These are phyloP conservation scores for Acrobasis consociella DNA, from an alignment of 2,888 invertebrate species.

Conservation along the genomic window DNA sequence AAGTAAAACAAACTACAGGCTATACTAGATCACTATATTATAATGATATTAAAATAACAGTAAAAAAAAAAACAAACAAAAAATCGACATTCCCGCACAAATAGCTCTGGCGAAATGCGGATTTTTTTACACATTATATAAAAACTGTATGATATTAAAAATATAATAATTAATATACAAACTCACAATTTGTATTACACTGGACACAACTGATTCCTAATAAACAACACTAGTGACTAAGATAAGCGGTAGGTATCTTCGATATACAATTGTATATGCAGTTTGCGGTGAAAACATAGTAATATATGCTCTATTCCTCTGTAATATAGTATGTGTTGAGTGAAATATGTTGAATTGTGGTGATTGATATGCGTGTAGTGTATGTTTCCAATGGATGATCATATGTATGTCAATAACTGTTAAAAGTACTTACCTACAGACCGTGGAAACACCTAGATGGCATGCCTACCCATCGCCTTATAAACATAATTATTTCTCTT, in stretches of 20 bases:
- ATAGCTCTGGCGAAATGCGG: no score
- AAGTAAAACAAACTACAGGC: no score
- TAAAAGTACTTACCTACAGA: no score
- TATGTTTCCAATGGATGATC: not conserved
- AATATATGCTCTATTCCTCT: not conserved
- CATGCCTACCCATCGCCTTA: no score
- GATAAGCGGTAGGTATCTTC: constrained; percentile 10
- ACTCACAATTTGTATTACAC: not conserved
- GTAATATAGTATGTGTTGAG: not conserved
- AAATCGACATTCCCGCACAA: no score
- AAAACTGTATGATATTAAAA: no score
- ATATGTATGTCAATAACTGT: not conserved
- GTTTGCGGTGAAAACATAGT: not conserved
- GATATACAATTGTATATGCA: constrained; percentile 2
- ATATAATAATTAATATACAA: not conserved
- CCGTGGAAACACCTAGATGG: no score
- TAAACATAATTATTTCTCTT: no score
- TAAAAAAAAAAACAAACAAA: no score
- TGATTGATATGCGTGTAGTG: constrained; percentile 3
- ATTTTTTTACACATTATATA: no score
- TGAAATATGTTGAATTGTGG: not conserved
- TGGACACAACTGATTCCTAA: constrained; percentile 6
- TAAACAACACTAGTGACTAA: not conserved
- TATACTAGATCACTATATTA: no score
- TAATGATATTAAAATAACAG: no score